Conservation (phyloP, 2,888 invertebrate species). For the Callosobruchus maculatus region DNA sequence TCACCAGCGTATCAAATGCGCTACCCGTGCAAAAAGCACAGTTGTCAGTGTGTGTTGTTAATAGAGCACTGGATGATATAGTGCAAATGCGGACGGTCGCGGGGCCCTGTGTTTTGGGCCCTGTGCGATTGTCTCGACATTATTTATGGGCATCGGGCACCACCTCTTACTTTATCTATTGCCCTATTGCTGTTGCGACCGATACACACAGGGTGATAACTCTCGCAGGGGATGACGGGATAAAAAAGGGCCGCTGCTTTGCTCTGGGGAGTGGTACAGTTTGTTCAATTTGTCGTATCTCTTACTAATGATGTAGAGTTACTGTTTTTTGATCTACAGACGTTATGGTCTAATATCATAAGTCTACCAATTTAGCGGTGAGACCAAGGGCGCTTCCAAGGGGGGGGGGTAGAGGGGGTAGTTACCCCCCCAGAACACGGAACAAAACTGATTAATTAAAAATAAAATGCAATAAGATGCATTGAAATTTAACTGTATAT, state of each 20-base stretch:
- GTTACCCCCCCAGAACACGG: too few relatives aligned
- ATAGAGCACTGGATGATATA: background rate
- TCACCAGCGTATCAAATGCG: background rate
- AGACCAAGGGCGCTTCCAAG: too few relatives aligned
- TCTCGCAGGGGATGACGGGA: background rate
- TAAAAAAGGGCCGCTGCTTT: background rate
- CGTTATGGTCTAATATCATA: too few relatives aligned
- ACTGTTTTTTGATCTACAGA: background rate
- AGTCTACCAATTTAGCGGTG: too few relatives aligned
- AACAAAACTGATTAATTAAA: too few relatives aligned
- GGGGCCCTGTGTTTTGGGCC: constrained; percentile 8
- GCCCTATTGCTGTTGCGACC: background rate
- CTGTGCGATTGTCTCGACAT: constrained; percentile 10
- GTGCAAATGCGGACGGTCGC: background rate
- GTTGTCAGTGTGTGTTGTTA: constrained; percentile 1
- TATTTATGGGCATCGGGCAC: constrained; percentile 13
- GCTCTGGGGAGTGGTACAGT: background rate
- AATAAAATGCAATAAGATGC: too few relatives aligned
- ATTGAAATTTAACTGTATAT: too few relatives aligned
- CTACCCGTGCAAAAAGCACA: constrained; percentile 1
- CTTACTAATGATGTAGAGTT: background rate
- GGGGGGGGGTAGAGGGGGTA: too few relatives aligned
- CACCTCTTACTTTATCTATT: constrained; percentile 12
- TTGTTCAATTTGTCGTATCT: background rate
- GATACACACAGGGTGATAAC: background rate